Conservation (phyloP, 2,797 vertebrate species). For the Sebastes vulpes region DNA sequence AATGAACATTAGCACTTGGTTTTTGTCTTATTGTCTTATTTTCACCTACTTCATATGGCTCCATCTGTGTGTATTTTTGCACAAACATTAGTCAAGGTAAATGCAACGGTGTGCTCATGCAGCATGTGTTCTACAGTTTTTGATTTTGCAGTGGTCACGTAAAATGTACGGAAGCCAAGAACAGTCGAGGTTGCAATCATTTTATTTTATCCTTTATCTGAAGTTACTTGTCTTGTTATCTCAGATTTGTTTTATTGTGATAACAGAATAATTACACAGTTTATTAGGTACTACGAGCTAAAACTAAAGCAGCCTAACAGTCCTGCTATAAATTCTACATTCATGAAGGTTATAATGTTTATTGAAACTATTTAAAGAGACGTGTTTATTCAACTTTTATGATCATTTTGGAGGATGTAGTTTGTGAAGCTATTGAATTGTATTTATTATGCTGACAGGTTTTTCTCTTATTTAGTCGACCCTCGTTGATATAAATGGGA, state of each 20-base stretch:
- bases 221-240: background rate
- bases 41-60: background rate
- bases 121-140: background rate
- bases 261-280: background rate
- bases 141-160: background rate
- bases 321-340: too few relatives aligned
- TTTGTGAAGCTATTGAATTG: background rate
- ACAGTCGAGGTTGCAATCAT: background rate
- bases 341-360: background rate
- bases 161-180: background rate
- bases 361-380: background rate
- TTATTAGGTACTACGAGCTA: background rate
- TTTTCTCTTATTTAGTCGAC: too few relatives aligned
- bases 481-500: background rate
- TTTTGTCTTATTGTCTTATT: background rate
- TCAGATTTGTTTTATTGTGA: background rate
- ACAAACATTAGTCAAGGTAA: constrained; percentile 11
- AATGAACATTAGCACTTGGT: background rate
- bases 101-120: background rate
- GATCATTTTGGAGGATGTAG: background rate
- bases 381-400: background rate
- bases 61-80: background rate
- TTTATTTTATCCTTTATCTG: background rate
- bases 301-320: background rate
- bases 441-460: background rate